A percentile compares a stretch with the other conserved stretches of the same genome.
phyloP scores from a whole-genome alignment of 2,888 invertebrate species.

The Cryptophagus acutangulus region DNA sequence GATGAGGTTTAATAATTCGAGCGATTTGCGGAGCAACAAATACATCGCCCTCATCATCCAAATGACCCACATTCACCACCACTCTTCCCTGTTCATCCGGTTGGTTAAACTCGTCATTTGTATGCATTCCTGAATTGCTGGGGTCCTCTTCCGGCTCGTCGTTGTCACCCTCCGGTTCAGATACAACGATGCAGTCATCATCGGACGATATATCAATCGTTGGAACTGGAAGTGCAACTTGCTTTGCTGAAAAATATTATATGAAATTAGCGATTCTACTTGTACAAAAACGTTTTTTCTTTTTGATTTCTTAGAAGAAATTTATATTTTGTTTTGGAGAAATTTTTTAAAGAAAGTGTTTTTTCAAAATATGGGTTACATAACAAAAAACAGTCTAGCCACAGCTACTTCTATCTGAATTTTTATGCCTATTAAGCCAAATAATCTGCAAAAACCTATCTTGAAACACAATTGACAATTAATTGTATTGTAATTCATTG shows the following conservation, averaged over 20 bases:
- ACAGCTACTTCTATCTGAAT: too few species aligned
- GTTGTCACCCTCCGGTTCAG: slow-evolving; percentile 74
- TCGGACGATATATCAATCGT: slow-evolving; percentile 75
- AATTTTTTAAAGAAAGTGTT: too few species aligned
- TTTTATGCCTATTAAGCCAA: too few species aligned
- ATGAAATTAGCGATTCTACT: too few species aligned
- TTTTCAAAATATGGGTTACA: too few species aligned
- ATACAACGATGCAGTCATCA: slow-evolving; percentile 82
- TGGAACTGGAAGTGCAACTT: slow-evolving; percentile 53
- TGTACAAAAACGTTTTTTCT: too few species aligned
- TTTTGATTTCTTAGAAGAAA: too few species aligned
- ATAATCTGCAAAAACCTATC: too few species aligned
- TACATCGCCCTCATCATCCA: slow-evolving; percentile 83
- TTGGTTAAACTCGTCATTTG: slow-evolving; percentile 85
- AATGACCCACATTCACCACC: slow-evolving; percentile 89
- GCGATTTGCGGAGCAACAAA: slow-evolving; percentile 90
- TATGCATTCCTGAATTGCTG: slow-evolving; percentile 86
- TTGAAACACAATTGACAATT: too few species aligned
- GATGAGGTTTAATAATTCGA: slow-evolving; percentile 90
- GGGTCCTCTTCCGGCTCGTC: slow-evolving; percentile 78
- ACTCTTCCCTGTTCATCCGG: slow-evolving; percentile 90
- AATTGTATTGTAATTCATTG: too few species aligned
- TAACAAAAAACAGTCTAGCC: too few species aligned
- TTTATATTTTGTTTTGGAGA: too few species aligned
- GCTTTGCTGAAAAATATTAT: slow-evolving; percentile 4